Evolutionary conservation across 2,113 vertebrate species (phyloP).

Genomic region (Pseudorhombus dupliciocellatus): DNA sequence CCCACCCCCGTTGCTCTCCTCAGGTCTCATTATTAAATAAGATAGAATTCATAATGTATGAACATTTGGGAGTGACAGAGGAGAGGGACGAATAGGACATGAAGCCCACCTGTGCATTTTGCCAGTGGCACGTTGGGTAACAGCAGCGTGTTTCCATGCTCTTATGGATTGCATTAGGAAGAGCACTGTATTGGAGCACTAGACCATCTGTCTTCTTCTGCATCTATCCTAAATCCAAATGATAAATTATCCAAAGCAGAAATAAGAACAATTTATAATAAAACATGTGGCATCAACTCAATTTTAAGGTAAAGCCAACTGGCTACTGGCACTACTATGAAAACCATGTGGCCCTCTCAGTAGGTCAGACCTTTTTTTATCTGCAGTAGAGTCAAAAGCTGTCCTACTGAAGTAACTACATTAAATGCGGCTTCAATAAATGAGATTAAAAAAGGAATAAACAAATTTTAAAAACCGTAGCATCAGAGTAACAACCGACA

Average conservation of each 20-base stretch:
- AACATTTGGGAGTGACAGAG: conserved; percentile 63
- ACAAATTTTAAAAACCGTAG: no score
- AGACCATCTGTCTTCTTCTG: not conserved
- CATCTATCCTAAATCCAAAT: not conserved
- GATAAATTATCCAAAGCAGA: not conserved
- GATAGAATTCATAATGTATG: conserved; percentile 68
- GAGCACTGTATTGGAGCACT: conserved; percentile 26
- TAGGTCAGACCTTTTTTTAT: no score
- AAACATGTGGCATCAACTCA: no score
- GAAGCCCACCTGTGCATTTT: conserved; percentile 69
- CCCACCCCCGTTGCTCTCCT: not conserved
- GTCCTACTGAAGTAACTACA: no score
- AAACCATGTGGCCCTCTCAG: no score
- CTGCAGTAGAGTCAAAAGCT: no score
- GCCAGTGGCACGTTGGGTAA: conserved; percentile 50
- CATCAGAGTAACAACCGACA: no score
- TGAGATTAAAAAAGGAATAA: no score
- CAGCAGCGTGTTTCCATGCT: conserved; percentile 24
- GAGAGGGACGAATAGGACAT: conserved; percentile 52
- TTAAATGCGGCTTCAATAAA: no score
- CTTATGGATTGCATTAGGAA: conserved; percentile 51
- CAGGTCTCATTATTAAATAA: conserved; percentile 61
- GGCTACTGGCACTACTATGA: no score
- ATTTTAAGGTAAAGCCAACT: no score
- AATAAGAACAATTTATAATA: no score